A percentile compares a stretch with the other conserved stretches of the same genome.
Conservation (phyloP, 92 coral and sea anemone species). For the Heliopora coerulea region DNA sequence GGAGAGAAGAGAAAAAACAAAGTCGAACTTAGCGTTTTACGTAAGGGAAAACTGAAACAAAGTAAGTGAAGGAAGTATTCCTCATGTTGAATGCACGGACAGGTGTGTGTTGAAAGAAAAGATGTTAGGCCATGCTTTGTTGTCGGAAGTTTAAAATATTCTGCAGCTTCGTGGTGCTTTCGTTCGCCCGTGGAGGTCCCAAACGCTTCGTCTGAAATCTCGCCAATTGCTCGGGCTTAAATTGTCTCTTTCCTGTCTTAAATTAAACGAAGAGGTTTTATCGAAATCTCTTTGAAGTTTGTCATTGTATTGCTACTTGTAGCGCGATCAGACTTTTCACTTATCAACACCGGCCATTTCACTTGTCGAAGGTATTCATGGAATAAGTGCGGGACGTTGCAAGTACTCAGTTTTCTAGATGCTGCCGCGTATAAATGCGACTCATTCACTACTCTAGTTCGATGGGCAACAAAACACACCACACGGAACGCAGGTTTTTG, state of each 20-base stretch:
- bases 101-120: slow-evolving; percentile 42
- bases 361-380: slow-evolving; percentile 12
- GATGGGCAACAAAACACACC: neutral
- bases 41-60: neutral
- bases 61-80: neutral
- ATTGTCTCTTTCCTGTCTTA: slow-evolving; percentile 8
- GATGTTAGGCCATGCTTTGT: slow-evolving; percentile 24
- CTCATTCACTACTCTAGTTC: neutral
- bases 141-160: slow-evolving; percentile 21
- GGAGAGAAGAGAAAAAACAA: neutral
- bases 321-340: slow-evolving; percentile 29
- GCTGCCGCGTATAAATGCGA: neutral
- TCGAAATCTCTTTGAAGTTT: slow-evolving; percentile 26
- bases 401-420: slow-evolving; percentile 10
- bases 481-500: neutral
- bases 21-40: neutral
- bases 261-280: slow-evolving; percentile 32
- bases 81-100: neutral
- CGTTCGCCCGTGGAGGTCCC: neutral
- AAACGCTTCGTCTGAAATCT: neutral
- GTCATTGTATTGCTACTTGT: slow-evolving; percentile 36
- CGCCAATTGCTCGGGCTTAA: neutral
- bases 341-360: slow-evolving; percentile 31
- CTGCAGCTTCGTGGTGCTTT: neutral
- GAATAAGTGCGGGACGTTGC: neutral